A percentile compares a stretch with the other conserved stretches of the same genome.
Conservation (phyloP, 2,113 vertebrate genomes). For the Melanotaenia duboulayi region DNA sequence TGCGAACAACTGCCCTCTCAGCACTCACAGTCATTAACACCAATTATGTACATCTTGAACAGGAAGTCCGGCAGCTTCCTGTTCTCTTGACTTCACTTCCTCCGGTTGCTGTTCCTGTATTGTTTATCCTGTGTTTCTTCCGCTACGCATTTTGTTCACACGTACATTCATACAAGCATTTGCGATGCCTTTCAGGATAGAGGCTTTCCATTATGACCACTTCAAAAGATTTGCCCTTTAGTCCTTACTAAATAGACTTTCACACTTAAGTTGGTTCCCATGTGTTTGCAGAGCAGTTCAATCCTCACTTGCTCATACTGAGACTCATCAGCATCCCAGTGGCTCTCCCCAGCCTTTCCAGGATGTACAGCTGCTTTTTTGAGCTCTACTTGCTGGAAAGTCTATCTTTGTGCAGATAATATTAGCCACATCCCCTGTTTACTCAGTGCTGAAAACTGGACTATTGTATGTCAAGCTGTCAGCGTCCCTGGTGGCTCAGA, state of each 20-base stretch:
- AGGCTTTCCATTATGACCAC: conserved; percentile 60
- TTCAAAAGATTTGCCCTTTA: conserved; percentile 62
- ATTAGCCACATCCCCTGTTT: conserved; percentile 82
- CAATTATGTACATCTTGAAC: conserved; percentile 74
- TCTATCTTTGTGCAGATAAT: conserved; percentile 78
- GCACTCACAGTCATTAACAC: conserved; percentile 71
- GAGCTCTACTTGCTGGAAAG: conserved; percentile 74
- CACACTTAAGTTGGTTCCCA: conserved; percentile 77
- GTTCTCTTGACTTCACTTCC: conserved; percentile 82
- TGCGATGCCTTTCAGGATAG: conserved; percentile 49
- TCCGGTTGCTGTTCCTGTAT: conserved; percentile 70
- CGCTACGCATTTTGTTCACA: conserved; percentile 76
- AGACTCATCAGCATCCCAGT: conserved; percentile 68
- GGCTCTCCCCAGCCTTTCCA: conserved; percentile 58
- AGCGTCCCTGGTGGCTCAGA: conserved; percentile 53
- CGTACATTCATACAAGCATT: conserved; percentile 67
- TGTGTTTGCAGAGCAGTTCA: conserved; percentile 76
- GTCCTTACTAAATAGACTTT: conserved; percentile 62
- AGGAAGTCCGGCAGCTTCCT: conserved; percentile 81
- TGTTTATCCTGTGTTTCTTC: conserved; percentile 82
- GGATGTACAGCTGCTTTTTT: conserved; percentile 76
- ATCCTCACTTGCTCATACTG: conserved; percentile 82
- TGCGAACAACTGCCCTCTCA: conserved; percentile 66
- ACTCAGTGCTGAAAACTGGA: conserved; percentile 75
- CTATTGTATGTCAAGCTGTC: conserved; percentile 68